Conservation (phyloP, 2,797 vertebrate genomes). For the Lemur catta region DNA sequence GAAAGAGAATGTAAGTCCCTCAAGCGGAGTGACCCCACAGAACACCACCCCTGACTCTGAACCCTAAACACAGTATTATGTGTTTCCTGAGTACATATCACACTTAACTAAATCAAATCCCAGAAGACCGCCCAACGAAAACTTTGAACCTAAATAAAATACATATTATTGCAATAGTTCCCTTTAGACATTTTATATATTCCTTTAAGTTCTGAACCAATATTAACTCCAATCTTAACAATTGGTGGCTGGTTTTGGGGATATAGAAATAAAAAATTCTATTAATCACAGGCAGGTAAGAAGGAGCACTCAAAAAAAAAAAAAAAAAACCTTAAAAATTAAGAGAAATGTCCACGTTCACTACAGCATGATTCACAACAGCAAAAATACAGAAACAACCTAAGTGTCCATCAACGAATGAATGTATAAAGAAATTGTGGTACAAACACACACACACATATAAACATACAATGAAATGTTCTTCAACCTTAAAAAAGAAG, state of each 20-base stretch:
- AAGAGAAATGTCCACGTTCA: background rate
- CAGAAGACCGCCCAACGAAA: background rate
- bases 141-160: background rate
- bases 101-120: background rate
- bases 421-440: background rate
- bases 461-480: background rate
- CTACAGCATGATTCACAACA: background rate
- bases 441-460: background rate
- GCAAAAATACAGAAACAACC: background rate
- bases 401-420: background rate
- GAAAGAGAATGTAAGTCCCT: background rate
- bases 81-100: background rate
- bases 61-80: background rate
- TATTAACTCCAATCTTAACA: conserved; percentile 12
- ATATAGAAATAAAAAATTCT: background rate
- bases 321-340: conserved; percentile 2
- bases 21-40: background rate
- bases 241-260: background rate
- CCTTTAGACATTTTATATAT: background rate
- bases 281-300: background rate
- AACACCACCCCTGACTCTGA: background rate
- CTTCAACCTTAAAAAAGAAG: background rate
- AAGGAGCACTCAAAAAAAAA: background rate
- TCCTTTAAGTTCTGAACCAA: background rate
- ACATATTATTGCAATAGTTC: background rate